These are phyloP conservation scores for Pogonocichla stellata DNA, from an alignment of 2,113 vertebrate genomes.

Conservation along the genomic window DNA sequence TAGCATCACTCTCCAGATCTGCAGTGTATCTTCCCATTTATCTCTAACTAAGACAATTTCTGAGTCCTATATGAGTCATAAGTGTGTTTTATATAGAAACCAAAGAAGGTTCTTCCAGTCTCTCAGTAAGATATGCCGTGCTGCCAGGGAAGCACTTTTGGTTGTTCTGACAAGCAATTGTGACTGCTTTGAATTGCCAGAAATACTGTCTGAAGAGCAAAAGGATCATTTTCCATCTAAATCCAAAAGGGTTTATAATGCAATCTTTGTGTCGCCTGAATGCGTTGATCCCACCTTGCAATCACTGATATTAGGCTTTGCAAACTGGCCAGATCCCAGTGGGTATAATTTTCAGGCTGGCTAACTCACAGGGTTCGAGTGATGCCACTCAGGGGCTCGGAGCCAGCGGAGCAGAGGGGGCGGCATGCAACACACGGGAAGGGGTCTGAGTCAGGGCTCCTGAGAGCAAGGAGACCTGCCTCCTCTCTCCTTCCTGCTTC, in stretches of 20 bases:
- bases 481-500: constrained; percentile 37
- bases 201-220: constrained; percentile 61
- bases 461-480: constrained; percentile 30
- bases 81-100: constrained; percentile 70
- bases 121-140: constrained; percentile 65
- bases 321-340: constrained; percentile 53
- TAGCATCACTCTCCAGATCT: constrained; percentile 36
- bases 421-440: neutral
- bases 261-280: neutral
- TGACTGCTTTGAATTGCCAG: constrained; percentile 61
- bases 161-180: constrained; percentile 67
- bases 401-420: constrained; percentile 40
- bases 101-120: constrained; percentile 72
- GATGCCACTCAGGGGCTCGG: constrained; percentile 29
- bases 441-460: constrained; percentile 62
- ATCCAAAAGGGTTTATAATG: constrained; percentile 42
- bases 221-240: constrained; percentile 42
- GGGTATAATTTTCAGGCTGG: constrained; percentile 63
- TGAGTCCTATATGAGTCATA: constrained; percentile 68
- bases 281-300: constrained; percentile 44
- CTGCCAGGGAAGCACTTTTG: constrained; percentile 70
- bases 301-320: constrained; percentile 44
- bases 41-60: constrained; percentile 68
- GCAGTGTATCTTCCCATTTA: constrained; percentile 61
- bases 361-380: constrained; percentile 33